phyloP scores from a whole-genome alignment of 2,888 invertebrate genomes.

The Oligia fasciuncula region DNA sequence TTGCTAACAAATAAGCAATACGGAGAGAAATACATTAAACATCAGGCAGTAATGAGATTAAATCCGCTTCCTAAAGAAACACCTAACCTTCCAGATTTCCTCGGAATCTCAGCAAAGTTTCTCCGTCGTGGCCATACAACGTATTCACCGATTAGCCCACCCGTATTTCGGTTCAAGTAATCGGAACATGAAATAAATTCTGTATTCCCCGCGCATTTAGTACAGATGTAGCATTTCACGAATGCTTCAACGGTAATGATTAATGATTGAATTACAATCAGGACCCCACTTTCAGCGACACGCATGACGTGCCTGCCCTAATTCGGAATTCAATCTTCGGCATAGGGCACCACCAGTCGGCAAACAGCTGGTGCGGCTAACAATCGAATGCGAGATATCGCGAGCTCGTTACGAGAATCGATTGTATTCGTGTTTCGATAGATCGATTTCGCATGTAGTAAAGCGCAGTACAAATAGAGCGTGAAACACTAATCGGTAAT shows the following conservation, averaged over 20 bases:
- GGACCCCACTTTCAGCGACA: constrained; percentile 61
- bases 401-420: constrained; percentile 53
- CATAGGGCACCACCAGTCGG: constrained; percentile 53
- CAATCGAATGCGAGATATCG: constrained; percentile 60
- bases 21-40: not conserved
- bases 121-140: not conserved
- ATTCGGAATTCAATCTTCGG: constrained; percentile 72
- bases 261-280: constrained; percentile 69
- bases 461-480: not conserved
- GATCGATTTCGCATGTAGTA: constrained; percentile 34
- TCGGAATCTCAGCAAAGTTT: constrained; percentile 1
- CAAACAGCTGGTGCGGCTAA: constrained; percentile 66
- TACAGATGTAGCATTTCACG: constrained; percentile 60
- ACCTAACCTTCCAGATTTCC: not conserved
- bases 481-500: not conserved
- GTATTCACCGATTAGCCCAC: constrained; percentile 23
- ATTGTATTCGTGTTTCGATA: constrained; percentile 54
- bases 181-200: constrained; percentile 51
- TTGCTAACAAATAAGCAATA: not conserved
- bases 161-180: constrained; percentile 37
- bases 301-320: constrained; percentile 64
- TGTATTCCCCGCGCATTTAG: constrained; percentile 53
- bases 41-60: not conserved
- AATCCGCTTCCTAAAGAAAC: not conserved
- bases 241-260: constrained; percentile 65